Evolutionary conservation across 2,888 invertebrate genomes (phyloP).

Genomic region (Luperina nickerlii): DNA sequence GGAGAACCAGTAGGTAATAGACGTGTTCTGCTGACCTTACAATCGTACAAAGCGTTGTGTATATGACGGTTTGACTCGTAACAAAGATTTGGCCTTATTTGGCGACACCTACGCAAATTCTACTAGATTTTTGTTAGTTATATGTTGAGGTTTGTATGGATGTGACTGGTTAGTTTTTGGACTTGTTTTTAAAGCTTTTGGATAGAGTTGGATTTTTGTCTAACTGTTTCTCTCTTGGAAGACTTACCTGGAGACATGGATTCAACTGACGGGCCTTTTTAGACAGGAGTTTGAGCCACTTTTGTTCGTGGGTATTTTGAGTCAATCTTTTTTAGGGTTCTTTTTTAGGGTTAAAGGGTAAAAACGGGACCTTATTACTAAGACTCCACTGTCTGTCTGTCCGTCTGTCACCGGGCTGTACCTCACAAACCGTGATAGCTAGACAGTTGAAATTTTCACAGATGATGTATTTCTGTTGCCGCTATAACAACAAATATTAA

Average conservation of each 20-base stretch:
- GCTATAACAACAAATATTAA: too few species aligned
- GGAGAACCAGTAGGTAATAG: conserved; percentile 39
- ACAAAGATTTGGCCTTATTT: conserved; percentile 80
- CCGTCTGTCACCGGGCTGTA: too few species aligned
- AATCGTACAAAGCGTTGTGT: conserved; percentile 40
- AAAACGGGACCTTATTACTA: too few species aligned
- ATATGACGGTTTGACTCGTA: conserved; percentile 56
- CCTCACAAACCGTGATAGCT: too few species aligned
- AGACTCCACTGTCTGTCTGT: too few species aligned
- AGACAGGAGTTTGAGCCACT: too few species aligned
- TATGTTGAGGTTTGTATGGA: conserved; percentile 67
- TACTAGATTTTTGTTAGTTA: conserved; percentile 66
- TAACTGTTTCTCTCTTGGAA: background rate
- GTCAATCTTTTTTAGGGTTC: background rate
- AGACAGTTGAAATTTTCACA: too few species aligned
- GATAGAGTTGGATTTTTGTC: background rate
- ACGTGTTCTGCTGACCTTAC: conserved; percentile 51
- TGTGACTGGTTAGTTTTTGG: conserved; percentile 10
- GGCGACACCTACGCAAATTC: conserved; percentile 82
- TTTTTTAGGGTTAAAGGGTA: too few species aligned
- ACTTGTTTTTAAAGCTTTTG: background rate
- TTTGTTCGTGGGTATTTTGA: background rate
- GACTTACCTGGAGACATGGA: background rate
- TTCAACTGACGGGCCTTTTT: background rate
- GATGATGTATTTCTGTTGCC: too few species aligned